Base-by-base conservation (phyloP, 1,140 invertebrate genomes). In the Drosophila punjabiensis region DNA sequence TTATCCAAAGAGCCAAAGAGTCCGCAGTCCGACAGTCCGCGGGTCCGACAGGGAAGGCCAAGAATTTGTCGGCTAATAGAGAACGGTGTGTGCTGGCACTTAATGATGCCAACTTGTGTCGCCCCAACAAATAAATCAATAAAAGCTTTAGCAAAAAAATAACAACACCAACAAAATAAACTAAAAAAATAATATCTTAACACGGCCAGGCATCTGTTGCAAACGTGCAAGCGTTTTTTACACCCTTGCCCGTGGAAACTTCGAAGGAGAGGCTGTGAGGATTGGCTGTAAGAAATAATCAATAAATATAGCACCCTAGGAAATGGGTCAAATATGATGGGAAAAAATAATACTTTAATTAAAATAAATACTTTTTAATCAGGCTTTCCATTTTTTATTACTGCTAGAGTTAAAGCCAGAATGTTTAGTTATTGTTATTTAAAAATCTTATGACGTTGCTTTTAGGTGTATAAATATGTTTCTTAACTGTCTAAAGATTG, bases 1-100 rank as follows among this genome's bases (percentile, higher is more conserved):
- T 86, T 91, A 86, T 86, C 82, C 30, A 47, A 67, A 53, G 30
- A 35, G 59, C 60, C 71, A 53, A 53, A 66, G 66, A 65, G 70
- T 69, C 62, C 66, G 10, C 10, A 24, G 66, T 41, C 56, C 52
- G 50, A 37, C 10, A 32, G 69, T 71, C 52, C 58, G 52, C 66
- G 69, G 69, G 85, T 81, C 83, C 78, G 85, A 90, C 87, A 90
- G 86, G 86, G 86, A 90, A 90, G 86, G 86, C 86, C 86, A 90
- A 90, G 86, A 90, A 90, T 90, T 90, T 86, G 86, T 89, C 86
- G 87, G 86, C 87, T 91, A 91, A 86, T 90, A 91, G 86, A 91
- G 87, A 90, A 90, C 82, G 87, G 86, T 89, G 82, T 76, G 80
- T 87, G 73, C 52, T 69, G 61, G 82, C 87, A 89, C 85, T 89